Evolutionary conservation across 1,140 invertebrate species (phyloP).

Genomic region (Euwallacea similis): DNA sequence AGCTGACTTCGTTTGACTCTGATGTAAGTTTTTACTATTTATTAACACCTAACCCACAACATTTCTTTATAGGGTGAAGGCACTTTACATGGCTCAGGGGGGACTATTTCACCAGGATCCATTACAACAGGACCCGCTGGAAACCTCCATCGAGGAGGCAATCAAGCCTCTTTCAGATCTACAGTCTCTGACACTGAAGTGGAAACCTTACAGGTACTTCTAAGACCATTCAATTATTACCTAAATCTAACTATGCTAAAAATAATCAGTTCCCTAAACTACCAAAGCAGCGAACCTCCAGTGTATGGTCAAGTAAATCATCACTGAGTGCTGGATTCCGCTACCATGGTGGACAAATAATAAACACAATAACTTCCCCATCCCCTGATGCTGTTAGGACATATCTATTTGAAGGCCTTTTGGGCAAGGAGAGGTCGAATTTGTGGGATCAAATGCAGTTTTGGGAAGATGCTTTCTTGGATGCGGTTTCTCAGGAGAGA

Average conservation of each 20-base stretch:
- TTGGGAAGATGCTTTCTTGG: conserved; percentile 99
- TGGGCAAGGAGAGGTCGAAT: conserved; percentile 69
- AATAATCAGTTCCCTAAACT: conserved; percentile 61
- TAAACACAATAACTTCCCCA: conserved; percentile 78
- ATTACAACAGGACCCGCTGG: conserved; percentile 78
- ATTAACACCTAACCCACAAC: neutral
- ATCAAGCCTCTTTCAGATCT: conserved; percentile 72
- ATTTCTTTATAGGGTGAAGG: conserved; percentile 56
- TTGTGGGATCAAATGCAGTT: conserved; percentile 99
- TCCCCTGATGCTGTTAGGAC: conserved; percentile 84
- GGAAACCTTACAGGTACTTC: conserved; percentile 77
- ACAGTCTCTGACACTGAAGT: conserved; percentile 93
- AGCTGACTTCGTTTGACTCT: conserved; percentile 85
- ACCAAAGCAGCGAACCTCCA: conserved; percentile 78
- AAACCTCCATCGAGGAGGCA: conserved; percentile 60
- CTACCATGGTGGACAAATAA: conserved; percentile 85
- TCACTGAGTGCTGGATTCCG: conserved; percentile 84
- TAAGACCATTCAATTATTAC: neutral
- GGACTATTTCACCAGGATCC: conserved; percentile 64
- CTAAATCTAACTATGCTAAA: neutral
- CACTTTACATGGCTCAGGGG: conserved; percentile 64
- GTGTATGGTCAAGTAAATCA: conserved; percentile 91
- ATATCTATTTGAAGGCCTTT: conserved; percentile 87
- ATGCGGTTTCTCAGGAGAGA: conserved; percentile 97
- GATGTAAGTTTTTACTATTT: conserved; percentile 65